Conservation (phyloP, 2,113 vertebrate genomes). For the Zootoca vivipara region DNA sequence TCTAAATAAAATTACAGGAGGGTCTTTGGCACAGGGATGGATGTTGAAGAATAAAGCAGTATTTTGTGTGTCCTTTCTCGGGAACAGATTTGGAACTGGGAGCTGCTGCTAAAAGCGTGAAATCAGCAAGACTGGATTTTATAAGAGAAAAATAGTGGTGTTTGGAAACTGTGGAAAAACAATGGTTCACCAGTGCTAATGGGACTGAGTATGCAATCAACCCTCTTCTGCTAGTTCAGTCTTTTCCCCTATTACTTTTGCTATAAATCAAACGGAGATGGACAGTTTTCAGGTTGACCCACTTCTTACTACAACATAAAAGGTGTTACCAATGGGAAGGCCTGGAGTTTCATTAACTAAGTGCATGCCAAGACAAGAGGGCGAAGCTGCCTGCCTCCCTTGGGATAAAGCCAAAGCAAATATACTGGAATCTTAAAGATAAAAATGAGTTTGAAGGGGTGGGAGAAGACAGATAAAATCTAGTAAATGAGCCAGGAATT, state of each 20-base stretch:
- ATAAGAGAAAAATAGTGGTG: too few relatives aligned
- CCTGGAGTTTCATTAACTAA: slow-evolving; percentile 17
- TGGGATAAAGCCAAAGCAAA: slow-evolving; percentile 49
- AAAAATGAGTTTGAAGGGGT: slow-evolving; percentile 15
- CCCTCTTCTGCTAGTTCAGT: not conserved
- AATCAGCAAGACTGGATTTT: too few relatives aligned
- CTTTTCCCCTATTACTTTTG: not conserved
- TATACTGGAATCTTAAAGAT: slow-evolving; percentile 36
- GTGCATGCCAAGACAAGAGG: not conserved
- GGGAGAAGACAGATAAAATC: fast-evolving
- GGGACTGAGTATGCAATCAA: too few relatives aligned
- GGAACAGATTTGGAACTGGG: too few relatives aligned
- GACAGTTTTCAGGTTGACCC: not conserved
- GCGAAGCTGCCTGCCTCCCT: slow-evolving; percentile 15
- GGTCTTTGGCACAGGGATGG: not conserved
- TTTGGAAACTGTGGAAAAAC: not conserved
- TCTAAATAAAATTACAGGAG: not conserved
- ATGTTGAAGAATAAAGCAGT: not conserved
- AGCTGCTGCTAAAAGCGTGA: too few relatives aligned
- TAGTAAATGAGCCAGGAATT: slow-evolving; percentile 31
- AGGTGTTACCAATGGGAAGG: not conserved
- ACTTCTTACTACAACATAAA: not conserved
- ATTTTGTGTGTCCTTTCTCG: not conserved
- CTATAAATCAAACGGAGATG: not conserved
- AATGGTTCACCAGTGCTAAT: not conserved